Conservation (phyloP, 2,888 invertebrate genomes). For the Cephus spinipes region DNA sequence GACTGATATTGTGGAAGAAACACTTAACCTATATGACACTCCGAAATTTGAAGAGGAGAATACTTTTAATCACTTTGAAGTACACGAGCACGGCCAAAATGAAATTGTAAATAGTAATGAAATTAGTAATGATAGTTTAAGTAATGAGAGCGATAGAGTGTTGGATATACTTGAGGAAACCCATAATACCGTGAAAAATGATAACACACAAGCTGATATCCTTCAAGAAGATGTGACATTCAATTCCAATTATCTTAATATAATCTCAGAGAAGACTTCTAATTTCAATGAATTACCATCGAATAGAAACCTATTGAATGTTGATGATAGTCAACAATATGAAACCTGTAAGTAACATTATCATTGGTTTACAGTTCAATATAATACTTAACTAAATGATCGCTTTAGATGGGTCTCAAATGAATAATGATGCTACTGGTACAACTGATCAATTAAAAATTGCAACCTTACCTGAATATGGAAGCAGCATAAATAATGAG, state of each 20-base stretch:
- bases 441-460: slow-evolving; percentile 12
- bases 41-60: slow-evolving; percentile 15
- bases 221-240: neutral
- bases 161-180: neutral
- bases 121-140: slow-evolving; percentile 7
- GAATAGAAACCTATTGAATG: slow-evolving; percentile 56
- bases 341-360: slow-evolving; percentile 37
- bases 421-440: slow-evolving; percentile 16
- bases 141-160: neutral
- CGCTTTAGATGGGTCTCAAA: slow-evolving; percentile 5
- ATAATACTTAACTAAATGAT: slow-evolving; percentile 1
- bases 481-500: slow-evolving; percentile 20
- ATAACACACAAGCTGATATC: neutral
- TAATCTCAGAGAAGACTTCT: slow-evolving; percentile 25
- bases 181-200: neutral
- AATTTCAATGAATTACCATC: slow-evolving; percentile 50
- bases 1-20: slow-evolving; percentile 4
- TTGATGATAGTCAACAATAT: slow-evolving; percentile 41
- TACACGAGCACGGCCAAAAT: neutral
- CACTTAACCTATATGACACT: slow-evolving; percentile 6
- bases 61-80: slow-evolving; percentile 5
- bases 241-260: neutral
- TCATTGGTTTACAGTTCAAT: neutral
- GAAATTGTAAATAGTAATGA: slow-evolving; percentile 5
- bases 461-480: slow-evolving; percentile 28